These are phyloP conservation scores for Hydrophis major DNA, from an alignment of 2,797 vertebrate species.

Conservation along the genomic window DNA sequence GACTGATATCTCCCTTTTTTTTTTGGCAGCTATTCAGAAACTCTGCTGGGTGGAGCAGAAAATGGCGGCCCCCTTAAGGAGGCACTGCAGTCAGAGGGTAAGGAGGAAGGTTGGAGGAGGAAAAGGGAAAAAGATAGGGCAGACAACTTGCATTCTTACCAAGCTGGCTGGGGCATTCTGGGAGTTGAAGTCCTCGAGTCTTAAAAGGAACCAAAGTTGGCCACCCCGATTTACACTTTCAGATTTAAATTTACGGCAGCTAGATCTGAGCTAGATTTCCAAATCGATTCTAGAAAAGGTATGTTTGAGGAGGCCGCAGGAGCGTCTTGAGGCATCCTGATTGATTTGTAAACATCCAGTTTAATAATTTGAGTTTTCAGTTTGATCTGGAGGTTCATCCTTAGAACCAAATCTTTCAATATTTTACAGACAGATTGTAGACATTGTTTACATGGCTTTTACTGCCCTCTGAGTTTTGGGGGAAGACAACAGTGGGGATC, in stretches of 20 bases:
- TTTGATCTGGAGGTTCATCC: not conserved
- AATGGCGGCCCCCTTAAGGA: constrained; percentile 76
- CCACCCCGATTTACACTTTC: not conserved
- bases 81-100: constrained; percentile 47
- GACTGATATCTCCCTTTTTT: no score
- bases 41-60: constrained; percentile 76
- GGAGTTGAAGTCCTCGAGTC: not conserved
- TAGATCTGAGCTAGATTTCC: not conserved
- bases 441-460: not conserved
- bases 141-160: not conserved
- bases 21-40: constrained; percentile 45
- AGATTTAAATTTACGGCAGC: not conserved
- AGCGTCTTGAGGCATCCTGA: rapidly evolving
- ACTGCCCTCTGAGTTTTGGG: not conserved
- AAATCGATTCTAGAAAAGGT: not conserved
- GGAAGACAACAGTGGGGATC: not conserved
- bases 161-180: not conserved
- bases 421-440: not conserved
- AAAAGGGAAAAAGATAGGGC: not conserved
- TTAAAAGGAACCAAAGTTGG: not conserved
- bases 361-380: not conserved
- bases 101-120: not conserved
- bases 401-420: not conserved
- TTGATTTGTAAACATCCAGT: not conserved
- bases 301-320: not conserved